Base-by-base conservation (phyloP, 2,113 vertebrate species). In the Uropsilus gracilis region DNA sequence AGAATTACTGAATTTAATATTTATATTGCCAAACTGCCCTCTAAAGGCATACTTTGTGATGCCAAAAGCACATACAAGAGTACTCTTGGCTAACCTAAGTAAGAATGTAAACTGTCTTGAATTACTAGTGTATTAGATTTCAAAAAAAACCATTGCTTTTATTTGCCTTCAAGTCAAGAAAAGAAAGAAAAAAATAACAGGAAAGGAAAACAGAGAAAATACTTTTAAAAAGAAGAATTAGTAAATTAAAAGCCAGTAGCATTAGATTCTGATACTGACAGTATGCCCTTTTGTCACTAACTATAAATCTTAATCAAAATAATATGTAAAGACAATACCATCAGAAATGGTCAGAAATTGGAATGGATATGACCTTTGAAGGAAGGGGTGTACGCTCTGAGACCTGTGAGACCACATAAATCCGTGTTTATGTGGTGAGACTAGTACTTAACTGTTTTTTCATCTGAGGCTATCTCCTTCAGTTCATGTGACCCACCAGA, bases 151-250 rank as follows among this genome's bases (percentile, higher is more conserved):
- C 32, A 42, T n/a, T 80, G 42, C 48, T 82, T 82, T 91, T 42
- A 91, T 68, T 73, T 90, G 66, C 12, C n/a, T 82, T 90, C 64
- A 72, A 82, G 17, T 82, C 32, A 24, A 59, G 24, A 90, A 81
- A 90, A 10, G 24, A 22, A 28, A 9, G 46, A 59, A 80, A 61
- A 4, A 77, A 78, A 69, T 57, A 57, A 14, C 64, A 13, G 44
- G 37, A 16, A 55, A 69, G 57, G 30, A 63, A 32, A 13, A 78
- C 34, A 80, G 37, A 59, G 50, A 90, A 73, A 71, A 71, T 59
- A 1, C 28, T 42, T 69, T 80, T 77, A 26, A 72, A 44, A 59
- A 72, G 28, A n/a, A 61, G 32, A 72, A 86, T 34, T 28, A 87
- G 14, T 46, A 63, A 30, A 88, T 63, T 63, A 44, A 46, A 75